Conservation (phyloP, 2,797 vertebrate species). For the Siniperca undulata region DNA sequence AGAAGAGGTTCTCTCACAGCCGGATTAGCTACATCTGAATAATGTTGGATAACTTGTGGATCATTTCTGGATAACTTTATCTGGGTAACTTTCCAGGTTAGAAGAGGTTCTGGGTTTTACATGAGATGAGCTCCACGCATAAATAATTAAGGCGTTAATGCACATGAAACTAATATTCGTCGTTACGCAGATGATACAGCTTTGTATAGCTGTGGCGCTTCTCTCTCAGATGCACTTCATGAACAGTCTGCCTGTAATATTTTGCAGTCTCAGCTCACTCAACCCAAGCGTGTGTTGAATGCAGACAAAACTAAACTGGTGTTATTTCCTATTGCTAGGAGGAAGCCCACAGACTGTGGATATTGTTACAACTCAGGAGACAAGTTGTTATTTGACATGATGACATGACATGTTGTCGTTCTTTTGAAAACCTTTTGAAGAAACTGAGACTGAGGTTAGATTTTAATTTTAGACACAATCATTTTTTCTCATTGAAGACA, state of each 20-base stretch:
- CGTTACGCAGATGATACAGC: conserved; percentile 19
- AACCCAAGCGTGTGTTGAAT: neutral
- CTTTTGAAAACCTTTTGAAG: neutral
- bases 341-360: neutral
- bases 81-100: neutral
- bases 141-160: neutral
- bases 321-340: neutral
- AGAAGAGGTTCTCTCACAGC: neutral
- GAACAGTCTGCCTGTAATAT: neutral
- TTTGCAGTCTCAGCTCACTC: neutral
- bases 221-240: neutral
- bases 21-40: too few relatives aligned
- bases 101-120: neutral
- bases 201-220: neutral
- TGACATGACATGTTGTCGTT: neutral
- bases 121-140: neutral
- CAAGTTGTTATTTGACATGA: neutral
- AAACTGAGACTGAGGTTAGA: neutral
- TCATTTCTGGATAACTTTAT: neutral
- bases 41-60: too few relatives aligned
- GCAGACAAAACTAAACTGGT: neutral
- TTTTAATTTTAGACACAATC: neutral
- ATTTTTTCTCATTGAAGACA: neutral
- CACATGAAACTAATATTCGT: neutral
- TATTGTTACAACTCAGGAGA: neutral